Conservation (phyloP, 2,797 vertebrate genomes). For the Chloroceryle amazona region DNA sequence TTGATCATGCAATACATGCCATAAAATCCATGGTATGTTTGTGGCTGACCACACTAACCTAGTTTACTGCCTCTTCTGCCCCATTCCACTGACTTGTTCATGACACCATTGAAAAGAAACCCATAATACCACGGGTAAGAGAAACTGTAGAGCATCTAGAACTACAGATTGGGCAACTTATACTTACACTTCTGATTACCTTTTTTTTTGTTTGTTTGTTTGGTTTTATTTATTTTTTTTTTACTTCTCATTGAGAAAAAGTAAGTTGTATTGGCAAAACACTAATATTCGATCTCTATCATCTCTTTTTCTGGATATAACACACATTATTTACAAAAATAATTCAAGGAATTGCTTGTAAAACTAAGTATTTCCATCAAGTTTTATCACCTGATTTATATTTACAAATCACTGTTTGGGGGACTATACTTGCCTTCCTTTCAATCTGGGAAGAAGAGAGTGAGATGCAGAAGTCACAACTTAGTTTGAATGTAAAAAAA, state of each 20-base stretch:
- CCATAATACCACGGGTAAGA: slow-evolving; percentile 30
- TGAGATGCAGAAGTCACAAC: slow-evolving; percentile 42
- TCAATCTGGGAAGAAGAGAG: background rate
- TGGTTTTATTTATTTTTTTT: too few relatives aligned
- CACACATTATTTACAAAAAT: background rate
- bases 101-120: slow-evolving; percentile 72
- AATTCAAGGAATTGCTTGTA: slow-evolving; percentile 38
- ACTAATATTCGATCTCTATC: background rate
- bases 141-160: slow-evolving; percentile 44
- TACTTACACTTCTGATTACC: background rate
- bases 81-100: slow-evolving; percentile 31
- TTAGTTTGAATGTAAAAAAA: background rate
- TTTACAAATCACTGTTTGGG: slow-evolving; percentile 48
- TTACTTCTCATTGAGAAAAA: background rate
- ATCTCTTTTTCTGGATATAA: background rate
- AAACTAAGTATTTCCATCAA: slow-evolving; percentile 59
- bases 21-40: slow-evolving; percentile 74
- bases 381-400: slow-evolving; percentile 53
- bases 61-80: slow-evolving; percentile 70
- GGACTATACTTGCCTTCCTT: background rate
- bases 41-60: slow-evolving; percentile 74
- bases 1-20: slow-evolving; percentile 64
- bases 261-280: slow-evolving; percentile 1
- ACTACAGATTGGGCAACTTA: slow-evolving; percentile 10
- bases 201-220: background rate